Conservation (phyloP, 2,113 vertebrate genomes). For the Lepus timidus region DNA sequence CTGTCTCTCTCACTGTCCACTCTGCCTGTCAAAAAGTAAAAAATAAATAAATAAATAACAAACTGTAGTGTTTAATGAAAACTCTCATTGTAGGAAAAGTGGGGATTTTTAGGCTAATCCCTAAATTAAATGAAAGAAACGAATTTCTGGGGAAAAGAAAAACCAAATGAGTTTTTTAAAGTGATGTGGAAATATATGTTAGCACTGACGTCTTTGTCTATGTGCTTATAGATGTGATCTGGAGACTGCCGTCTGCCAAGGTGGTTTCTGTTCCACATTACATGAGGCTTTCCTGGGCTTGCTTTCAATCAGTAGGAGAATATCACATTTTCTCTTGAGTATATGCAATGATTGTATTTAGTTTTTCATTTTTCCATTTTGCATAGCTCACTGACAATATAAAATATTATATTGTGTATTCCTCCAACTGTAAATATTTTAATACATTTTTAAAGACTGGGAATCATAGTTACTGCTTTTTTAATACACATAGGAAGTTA, state of each 20-base stretch:
- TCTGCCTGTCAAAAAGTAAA: too few species aligned
- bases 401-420: conserved; percentile 22
- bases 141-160: background rate
- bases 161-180: background rate
- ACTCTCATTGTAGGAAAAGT: background rate
- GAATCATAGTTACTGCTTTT: conserved; percentile 53
- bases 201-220: background rate
- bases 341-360: background rate
- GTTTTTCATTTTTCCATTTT: conserved; percentile 3
- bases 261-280: background rate
- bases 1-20: too few species aligned
- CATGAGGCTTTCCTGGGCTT: background rate
- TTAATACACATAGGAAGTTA: conserved; percentile 28
- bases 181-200: background rate
- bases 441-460: conserved; percentile 58
- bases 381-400: background rate
- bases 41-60: background rate
- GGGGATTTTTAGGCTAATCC: background rate
- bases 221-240: background rate
- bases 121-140: background rate
- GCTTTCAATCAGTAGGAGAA: background rate
- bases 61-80: conserved; percentile 38
- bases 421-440: background rate
- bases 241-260: background rate
- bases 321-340: background rate